Evolutionary conservation across 2,113 vertebrate species (phyloP).

Genomic region (Peromyscus californicus): DNA sequence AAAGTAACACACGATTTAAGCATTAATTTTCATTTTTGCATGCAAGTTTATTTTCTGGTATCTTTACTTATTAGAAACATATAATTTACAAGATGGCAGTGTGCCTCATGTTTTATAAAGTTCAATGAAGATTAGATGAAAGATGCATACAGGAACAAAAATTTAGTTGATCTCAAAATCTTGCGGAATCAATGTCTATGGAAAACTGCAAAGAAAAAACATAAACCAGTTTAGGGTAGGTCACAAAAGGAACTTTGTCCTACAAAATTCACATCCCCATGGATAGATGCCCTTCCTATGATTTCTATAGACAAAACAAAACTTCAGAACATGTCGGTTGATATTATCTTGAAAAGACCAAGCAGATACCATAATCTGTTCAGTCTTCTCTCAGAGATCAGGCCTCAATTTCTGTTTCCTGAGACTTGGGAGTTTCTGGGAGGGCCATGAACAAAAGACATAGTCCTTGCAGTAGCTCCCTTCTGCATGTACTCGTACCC

Average conservation of each 20-base stretch:
- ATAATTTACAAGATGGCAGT: constrained; percentile 24
- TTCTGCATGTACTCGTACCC: too few relatives aligned
- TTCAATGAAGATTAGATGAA: constrained; percentile 37
- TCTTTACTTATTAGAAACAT: constrained; percentile 65
- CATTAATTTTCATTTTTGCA: constrained; percentile 64
- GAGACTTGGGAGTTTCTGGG: too few relatives aligned
- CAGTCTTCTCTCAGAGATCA: too few relatives aligned
- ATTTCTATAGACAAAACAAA: neutral
- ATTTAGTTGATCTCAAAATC: neutral
- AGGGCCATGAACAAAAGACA: too few relatives aligned
- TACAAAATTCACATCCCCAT: neutral
- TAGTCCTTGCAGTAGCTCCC: too few relatives aligned
- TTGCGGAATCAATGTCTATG: neutral
- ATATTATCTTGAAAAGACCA: neutral
- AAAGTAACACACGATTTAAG: constrained; percentile 67
- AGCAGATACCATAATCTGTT: too few relatives aligned
- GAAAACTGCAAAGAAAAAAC: neutral
- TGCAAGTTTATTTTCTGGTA: constrained; percentile 61
- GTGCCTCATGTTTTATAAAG: constrained; percentile 35
- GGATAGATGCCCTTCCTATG: neutral
- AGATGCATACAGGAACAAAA: constrained; percentile 13
- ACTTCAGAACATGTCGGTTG: neutral
- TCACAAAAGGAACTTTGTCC: neutral
- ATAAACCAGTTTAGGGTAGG: neutral
- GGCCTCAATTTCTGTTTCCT: too few relatives aligned